phyloP scores from a whole-genome alignment of 2,113 vertebrate genomes.

The Nettapus auritus region DNA sequence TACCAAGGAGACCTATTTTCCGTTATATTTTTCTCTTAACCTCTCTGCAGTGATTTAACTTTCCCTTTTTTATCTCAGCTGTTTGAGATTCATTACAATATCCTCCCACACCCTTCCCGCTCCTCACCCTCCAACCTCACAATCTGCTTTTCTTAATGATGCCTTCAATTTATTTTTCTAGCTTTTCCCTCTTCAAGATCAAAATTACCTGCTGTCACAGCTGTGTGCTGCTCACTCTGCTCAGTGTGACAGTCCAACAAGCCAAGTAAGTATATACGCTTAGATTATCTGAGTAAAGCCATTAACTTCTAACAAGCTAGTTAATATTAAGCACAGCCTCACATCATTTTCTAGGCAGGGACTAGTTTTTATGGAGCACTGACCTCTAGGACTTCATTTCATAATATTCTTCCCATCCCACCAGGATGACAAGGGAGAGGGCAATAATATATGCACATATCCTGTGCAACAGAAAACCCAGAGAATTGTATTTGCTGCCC shows the following conservation, averaged over 20 bases:
- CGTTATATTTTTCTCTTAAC: background rate
- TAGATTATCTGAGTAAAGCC: background rate
- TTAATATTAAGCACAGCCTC: background rate
- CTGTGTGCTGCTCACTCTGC: background rate
- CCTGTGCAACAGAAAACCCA: background rate
- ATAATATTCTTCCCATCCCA: background rate
- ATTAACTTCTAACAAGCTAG: background rate
- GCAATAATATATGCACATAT: background rate
- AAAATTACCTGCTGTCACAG: background rate
- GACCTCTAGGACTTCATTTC: background rate
- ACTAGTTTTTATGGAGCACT: background rate
- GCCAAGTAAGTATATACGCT: fast-evolving
- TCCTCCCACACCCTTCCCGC: background rate
- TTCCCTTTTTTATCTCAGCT: background rate
- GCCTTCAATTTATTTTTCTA: background rate
- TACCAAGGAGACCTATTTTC: background rate
- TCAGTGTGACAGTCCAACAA: background rate
- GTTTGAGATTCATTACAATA: background rate
- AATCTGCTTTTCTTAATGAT: background rate
- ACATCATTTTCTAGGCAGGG: background rate
- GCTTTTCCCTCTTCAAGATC: background rate
- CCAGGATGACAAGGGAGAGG: background rate
- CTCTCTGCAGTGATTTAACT: background rate
- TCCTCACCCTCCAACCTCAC: background rate
- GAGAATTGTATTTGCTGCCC: background rate